Base-by-base conservation (phyloP, 2,888 invertebrate genomes). In the Protonemura montana region DNA sequence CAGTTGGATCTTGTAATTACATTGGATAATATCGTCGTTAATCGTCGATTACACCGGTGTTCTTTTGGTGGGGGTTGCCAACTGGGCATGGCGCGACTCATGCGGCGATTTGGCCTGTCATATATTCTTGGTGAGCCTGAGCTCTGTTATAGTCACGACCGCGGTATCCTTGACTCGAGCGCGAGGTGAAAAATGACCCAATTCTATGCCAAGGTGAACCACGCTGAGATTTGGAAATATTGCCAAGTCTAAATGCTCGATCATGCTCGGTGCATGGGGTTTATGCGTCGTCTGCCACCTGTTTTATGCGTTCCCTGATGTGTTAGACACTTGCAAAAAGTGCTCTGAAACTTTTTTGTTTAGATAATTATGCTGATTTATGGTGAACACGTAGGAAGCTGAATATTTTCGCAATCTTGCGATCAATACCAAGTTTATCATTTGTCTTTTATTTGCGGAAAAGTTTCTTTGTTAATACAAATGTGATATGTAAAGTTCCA, bases 131-230 rank as follows among this genome's bases (percentile, higher is more conserved):
- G 59, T 21, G 16, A 3, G 13, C 59, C 21, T n/a, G n/a, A n/a
- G n/a, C 59, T 21, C 59, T 59, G 59, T 59, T 59, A 59, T 59
- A 59, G 59, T 59, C 59, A 59, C 59, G 59, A 59, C 59, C 59
- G 21, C 7, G 59, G 16, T 2, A 59, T 59, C 59, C 59, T 59
- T 59, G 59, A 59, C 59, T 59, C 21, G 59, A n/a, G n/a, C 59
- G 59, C 59, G 59, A 7, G 16, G 13, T 59, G 59, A 59, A 59
- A 59, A 59, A 59, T 59, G 59, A 59, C 59, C 59, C 59, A 59
- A 59, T 59, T 59, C 59, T 59, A 59, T 59, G 59, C 59, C 59
- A 59, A 59, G 59, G 59, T 59, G 59, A 59, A 59, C 59, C 16
- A 13, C 59, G 59, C 13, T 10, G 1, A 21, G 59, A 7, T 59